Percentiles rank a stretch among this genome's conserved stretches.
phyloP scores from a whole-genome alignment of 2,888 invertebrate species.

The Drosophila nr. perissopoda region DNA sequence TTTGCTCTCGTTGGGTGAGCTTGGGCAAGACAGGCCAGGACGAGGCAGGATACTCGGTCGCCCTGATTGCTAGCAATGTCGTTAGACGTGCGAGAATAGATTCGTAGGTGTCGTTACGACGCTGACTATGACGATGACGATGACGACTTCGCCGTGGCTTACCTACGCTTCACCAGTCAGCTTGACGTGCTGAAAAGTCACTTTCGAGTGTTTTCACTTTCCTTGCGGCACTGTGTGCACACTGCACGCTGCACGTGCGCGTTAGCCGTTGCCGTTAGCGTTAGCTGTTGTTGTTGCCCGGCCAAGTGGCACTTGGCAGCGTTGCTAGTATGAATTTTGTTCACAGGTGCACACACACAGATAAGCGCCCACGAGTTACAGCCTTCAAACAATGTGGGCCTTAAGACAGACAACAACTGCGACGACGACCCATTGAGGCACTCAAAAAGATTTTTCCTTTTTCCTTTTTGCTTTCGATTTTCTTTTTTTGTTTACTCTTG shows the following conservation, averaged over 20 bases:
- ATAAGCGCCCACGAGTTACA: constrained; percentile 50
- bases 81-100: constrained; percentile 59
- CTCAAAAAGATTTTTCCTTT: constrained; percentile 27
- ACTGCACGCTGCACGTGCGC: constrained; percentile 75
- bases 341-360: constrained; percentile 53
- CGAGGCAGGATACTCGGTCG: constrained; percentile 19
- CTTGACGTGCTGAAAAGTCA: constrained; percentile 73
- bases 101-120: constrained; percentile 28
- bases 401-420: constrained; percentile 21
- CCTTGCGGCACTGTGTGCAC: constrained; percentile 39
- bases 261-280: constrained; percentile 34
- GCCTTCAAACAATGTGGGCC: constrained; percentile 69
- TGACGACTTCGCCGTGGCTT: constrained; percentile 33
- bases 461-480: constrained; percentile 11
- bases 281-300: constrained; percentile 22
- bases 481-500: constrained; percentile 4
- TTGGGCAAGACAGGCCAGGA: not conserved
- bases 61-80: constrained; percentile 51
- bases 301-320: constrained; percentile 69
- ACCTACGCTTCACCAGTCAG: constrained; percentile 60
- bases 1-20: constrained; percentile 19
- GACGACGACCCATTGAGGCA: constrained; percentile 45
- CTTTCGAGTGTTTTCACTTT: constrained; percentile 77
- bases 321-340: constrained; percentile 54
- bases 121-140: constrained; percentile 20